Evolutionary conservation across 2,113 vertebrate genomes (phyloP), one percentile per base, ranked within the genome.

Genomic region (Urocolius indicus): DNA sequence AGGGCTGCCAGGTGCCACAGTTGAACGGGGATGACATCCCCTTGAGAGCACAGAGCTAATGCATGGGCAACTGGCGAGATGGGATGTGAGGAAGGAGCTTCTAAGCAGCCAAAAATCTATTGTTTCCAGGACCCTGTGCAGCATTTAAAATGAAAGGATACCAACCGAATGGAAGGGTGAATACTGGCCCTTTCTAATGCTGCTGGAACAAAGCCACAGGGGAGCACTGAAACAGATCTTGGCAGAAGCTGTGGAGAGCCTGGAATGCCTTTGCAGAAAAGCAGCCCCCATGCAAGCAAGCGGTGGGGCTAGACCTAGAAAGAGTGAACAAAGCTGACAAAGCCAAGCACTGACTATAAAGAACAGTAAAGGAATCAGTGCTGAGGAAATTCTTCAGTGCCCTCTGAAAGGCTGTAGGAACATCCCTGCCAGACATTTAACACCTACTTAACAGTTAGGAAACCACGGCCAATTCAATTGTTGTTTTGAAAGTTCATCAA

Each of bases 1-100:
- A 24, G 29, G 34, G 45, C 62, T 86, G 29, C 61, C 65, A 38
- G 43, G 34, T 73, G 63, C 46, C 72, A 41, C 16, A 68, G 57
- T 38, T 29, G 20, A 73, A 66, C 2, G 7, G 30, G 16, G 38
- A 16, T 18, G 16, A 65, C 27, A 73, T 4, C 8, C 12, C 6
- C 8, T 5, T 0, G 4, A 74, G n/a, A 26, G 48, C 46, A 71
- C 0, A 0, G 41, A 57, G 30, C 12, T 29, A 52, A 26, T 7
- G 20, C 32, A 18, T 11, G 41, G 16, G 27, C 46, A 63, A 3
- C 13, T 3, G 14, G 34, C n/a, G 46, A 77, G 46, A 57, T 8
- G 5, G 14, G 4, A 27, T 41, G 26, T 7, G 29, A 80, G 32
- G 58, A 43, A 52, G 2, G 6, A 82, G 49, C 13, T 38, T 45